phyloP scores from a whole-genome alignment of 1,140 invertebrate species.

The Pogonognathellus flavescens region DNA sequence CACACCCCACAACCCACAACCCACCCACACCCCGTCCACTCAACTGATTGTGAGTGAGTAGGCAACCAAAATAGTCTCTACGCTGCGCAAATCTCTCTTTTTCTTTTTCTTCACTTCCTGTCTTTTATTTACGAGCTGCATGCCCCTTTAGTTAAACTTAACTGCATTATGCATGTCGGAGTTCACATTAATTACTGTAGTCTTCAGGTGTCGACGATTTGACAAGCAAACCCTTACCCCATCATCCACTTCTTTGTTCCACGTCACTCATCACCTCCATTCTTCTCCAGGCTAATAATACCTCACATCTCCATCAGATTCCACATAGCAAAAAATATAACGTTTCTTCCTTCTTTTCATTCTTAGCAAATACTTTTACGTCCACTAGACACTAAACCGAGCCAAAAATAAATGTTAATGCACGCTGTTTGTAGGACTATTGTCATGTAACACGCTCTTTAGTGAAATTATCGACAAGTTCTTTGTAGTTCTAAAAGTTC shows the following conservation, averaged over 20 bases:
- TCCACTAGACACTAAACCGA: no score
- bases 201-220: not conserved
- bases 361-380: no score
- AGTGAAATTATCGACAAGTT: no score
- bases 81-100: conserved; percentile 24
- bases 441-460: no score
- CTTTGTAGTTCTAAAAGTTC: no score
- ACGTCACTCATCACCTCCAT: conserved; percentile 8
- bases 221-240: not conserved
- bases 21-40: no score
- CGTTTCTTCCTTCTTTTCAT: not conserved
- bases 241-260: not conserved
- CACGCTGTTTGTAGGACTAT: no score
- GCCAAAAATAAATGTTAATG: no score
- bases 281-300: not conserved
- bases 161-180: not conserved
- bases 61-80: not conserved
- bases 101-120: not conserved
- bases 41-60: no score
- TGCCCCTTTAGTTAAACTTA: not conserved
- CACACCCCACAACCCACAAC: not conserved
- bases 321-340: not conserved
- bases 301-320: not conserved
- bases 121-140: not conserved
- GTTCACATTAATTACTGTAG: not conserved